Percentiles rank a stretch among this genome's conserved stretches.
These are phyloP conservation scores for Meliscaeva auricollis DNA, from an alignment of 2,888 invertebrate genomes.

Conservation along the genomic window DNA sequence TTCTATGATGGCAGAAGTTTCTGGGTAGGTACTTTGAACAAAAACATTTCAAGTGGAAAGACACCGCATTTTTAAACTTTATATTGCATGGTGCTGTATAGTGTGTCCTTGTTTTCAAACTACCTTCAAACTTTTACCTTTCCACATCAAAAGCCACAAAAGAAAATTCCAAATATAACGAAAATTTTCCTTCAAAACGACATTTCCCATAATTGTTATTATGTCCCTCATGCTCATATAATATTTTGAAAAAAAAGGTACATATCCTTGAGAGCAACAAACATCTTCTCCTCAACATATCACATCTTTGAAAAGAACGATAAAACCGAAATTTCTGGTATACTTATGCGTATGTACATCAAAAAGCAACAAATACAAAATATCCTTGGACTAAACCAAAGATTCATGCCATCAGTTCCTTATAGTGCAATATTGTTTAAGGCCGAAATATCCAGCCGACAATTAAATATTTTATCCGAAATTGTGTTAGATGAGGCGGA, in stretches of 20 bases:
- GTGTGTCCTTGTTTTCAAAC: no score
- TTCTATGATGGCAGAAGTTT: no score
- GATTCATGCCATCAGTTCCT: not conserved
- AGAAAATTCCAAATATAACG: not conserved
- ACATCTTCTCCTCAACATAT: not conserved
- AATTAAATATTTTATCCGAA: slow-evolving; percentile 51
- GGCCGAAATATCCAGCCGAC: slow-evolving; percentile 18
- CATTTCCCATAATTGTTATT: not conserved
- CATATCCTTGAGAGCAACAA: not conserved
- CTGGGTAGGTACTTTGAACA: no score
- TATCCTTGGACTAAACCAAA: not conserved
- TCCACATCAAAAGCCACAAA: not conserved
- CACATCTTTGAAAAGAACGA: not conserved
- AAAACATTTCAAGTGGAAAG: no score
- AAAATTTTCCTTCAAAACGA: not conserved
- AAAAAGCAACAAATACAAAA: not conserved
- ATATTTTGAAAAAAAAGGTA: slow-evolving; percentile 14
- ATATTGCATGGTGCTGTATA: not conserved
- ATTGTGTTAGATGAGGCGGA: slow-evolving; percentile 40
- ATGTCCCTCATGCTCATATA: not conserved
- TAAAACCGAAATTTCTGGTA: no score
- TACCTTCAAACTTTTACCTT: not conserved
- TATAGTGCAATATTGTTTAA: slow-evolving; percentile 19
- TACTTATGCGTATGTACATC: no score
- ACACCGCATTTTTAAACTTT: slow-evolving; percentile 10